Conservation (phyloP, 2,888 invertebrate genomes). For the Pediacus dermestoides region DNA sequence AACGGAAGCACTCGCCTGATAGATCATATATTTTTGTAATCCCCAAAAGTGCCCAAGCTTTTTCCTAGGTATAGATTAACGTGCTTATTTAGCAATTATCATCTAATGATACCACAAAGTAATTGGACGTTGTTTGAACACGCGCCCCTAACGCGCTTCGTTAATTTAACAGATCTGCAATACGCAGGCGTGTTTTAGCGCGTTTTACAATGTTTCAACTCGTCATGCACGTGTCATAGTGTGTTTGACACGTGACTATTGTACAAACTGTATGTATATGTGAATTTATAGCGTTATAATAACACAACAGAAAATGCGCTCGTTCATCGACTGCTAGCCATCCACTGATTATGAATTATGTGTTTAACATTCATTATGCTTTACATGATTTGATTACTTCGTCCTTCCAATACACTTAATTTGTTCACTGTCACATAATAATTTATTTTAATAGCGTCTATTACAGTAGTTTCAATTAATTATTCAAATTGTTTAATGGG, state of each 20-base stretch:
- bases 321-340: slow-evolving; percentile 19
- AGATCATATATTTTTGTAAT: too few species aligned
- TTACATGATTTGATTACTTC: slow-evolving; percentile 29
- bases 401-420: slow-evolving; percentile 19
- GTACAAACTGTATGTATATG: slow-evolving; percentile 24
- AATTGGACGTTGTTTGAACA: slow-evolving; percentile 48
- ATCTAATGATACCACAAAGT: slow-evolving; percentile 49
- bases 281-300: slow-evolving; percentile 38
- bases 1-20: too few species aligned
- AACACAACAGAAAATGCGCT: too few species aligned
- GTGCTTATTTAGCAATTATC: slow-evolving; percentile 41
- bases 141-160: slow-evolving; percentile 45
- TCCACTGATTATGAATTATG: slow-evolving; percentile 36
- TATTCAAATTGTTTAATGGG: too few species aligned
- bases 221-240: slow-evolving; percentile 25
- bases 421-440: too few species aligned
- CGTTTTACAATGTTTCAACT: slow-evolving; percentile 35
- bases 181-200: slow-evolving; percentile 36
- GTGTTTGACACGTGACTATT: slow-evolving; percentile 31
- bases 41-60: too few species aligned
- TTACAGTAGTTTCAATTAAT: too few species aligned
- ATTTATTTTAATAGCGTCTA: too few species aligned
- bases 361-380: slow-evolving; percentile 39
- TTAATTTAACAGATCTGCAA: slow-evolving; percentile 41
- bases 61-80: too few species aligned